A percentile compares a stretch with the other conserved stretches of the same genome.
Evolutionary conservation across 2,113 vertebrate species (phyloP).

Genomic region (Pipra filicauda): DNA sequence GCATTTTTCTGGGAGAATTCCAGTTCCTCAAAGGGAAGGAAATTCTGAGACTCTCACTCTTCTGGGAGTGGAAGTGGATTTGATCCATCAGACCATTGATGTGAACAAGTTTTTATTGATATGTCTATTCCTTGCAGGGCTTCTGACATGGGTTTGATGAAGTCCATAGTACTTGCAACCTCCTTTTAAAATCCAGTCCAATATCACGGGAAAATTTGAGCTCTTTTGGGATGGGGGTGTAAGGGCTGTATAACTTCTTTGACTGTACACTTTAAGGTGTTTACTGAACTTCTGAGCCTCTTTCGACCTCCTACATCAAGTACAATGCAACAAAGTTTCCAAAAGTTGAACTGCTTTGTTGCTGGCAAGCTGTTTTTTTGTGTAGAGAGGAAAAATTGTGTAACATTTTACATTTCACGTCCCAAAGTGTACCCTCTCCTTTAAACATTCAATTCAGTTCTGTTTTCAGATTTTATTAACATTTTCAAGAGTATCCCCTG

Average conservation of each 20-base stretch:
- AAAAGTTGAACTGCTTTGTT: not conserved
- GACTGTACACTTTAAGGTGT: not conserved
- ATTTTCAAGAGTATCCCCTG: not conserved
- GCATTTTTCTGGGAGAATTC: not conserved
- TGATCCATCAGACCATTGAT: rapidly evolving
- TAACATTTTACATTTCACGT: not conserved
- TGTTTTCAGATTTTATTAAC: not conserved
- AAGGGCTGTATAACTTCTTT: not conserved
- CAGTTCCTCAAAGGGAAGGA: not conserved
- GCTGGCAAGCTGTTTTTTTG: not conserved
- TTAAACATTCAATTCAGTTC: not conserved
- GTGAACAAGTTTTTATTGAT: not conserved
- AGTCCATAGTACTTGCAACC: not conserved
- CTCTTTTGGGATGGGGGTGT: not conserved
- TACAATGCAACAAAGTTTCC: not conserved
- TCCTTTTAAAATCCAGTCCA: not conserved
- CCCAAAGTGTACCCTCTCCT: not conserved
- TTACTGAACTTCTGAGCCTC: not conserved
- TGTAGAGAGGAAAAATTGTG: not conserved
- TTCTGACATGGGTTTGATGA: not conserved
- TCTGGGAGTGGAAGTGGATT: not conserved
- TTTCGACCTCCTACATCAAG: not conserved
- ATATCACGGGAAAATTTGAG: not conserved
- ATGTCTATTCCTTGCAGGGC: not conserved
- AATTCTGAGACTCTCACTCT: not conserved